A percentile compares a stretch with the other conserved stretches of the same genome.
Evolutionary conservation across 2,113 vertebrate genomes (phyloP).

Genomic region (Microtus richardsoni): DNA sequence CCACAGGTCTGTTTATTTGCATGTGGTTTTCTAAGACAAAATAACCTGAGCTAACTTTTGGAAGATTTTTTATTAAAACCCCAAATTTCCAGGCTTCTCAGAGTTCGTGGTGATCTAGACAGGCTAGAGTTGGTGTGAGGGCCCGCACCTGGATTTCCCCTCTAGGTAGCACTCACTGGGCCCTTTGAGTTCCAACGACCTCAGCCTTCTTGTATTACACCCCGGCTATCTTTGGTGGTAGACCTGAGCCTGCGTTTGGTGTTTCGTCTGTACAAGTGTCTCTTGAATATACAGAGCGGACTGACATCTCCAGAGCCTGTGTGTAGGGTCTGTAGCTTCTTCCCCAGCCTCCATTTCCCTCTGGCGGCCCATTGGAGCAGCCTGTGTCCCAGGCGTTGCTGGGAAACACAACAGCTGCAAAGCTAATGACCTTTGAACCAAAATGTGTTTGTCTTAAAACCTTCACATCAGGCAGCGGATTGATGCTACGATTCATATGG

Average conservation of each 20-base stretch:
- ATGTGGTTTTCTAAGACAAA: background rate
- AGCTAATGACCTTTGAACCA: background rate
- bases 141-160: rapidly evolving
- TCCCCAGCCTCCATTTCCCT: background rate
- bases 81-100: background rate
- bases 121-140: rapidly evolving
- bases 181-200: background rate
- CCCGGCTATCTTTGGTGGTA: background rate
- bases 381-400: background rate
- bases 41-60: background rate
- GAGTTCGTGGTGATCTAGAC: background rate
- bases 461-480: background rate
- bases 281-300: background rate
- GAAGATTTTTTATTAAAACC: background rate
- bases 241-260: background rate
- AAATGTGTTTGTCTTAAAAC: background rate
- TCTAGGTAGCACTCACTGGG: background rate
- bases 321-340: background rate
- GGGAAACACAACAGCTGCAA: background rate
- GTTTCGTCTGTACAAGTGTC: background rate
- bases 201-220: background rate
- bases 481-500: rapidly evolving
- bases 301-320: rapidly evolving
- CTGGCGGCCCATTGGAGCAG: background rate
- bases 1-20: background rate